Conservation (phyloP, 2,888 invertebrate species). For the Polydesmus complanatus region DNA sequence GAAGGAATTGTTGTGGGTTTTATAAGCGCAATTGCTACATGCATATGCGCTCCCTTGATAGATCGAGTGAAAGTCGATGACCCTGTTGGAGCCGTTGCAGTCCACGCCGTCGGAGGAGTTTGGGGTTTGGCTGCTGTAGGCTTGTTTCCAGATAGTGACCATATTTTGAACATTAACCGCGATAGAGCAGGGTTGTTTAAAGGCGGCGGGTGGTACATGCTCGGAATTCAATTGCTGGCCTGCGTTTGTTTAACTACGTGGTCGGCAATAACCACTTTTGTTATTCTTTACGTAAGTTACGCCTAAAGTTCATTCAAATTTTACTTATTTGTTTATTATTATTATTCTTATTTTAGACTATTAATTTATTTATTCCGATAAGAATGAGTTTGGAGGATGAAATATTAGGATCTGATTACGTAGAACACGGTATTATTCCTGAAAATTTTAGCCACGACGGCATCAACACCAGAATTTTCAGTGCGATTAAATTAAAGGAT, state of each 20-base stretch:
- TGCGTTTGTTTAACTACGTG: constrained; percentile 56
- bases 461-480: no score
- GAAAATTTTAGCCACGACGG: no score
- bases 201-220: constrained; percentile 74
- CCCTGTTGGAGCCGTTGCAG: constrained; percentile 81
- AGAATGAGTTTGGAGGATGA: constrained; percentile 76
- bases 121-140: constrained; percentile 76
- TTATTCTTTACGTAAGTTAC: constrained; percentile 51
- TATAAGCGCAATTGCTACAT: constrained; percentile 60
- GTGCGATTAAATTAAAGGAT: no score
- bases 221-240: constrained; percentile 66
- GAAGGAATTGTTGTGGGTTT: constrained; percentile 69
- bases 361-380: constrained; percentile 63
- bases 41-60: constrained; percentile 55
- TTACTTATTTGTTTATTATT: neutral
- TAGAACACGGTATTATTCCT: constrained; percentile 60
- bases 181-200: constrained; percentile 35
- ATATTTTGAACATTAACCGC: constrained; percentile 53
- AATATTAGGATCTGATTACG: constrained; percentile 72
- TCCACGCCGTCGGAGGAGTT: constrained; percentile 50
- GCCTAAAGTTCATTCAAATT: neutral
- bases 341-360: constrained; percentile 31
- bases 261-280: constrained; percentile 56
- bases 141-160: constrained; percentile 70
- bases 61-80: constrained; percentile 69